phyloP scores from a whole-genome alignment of 2,113 vertebrate genomes.

The Microtus pennsylvanicus region DNA sequence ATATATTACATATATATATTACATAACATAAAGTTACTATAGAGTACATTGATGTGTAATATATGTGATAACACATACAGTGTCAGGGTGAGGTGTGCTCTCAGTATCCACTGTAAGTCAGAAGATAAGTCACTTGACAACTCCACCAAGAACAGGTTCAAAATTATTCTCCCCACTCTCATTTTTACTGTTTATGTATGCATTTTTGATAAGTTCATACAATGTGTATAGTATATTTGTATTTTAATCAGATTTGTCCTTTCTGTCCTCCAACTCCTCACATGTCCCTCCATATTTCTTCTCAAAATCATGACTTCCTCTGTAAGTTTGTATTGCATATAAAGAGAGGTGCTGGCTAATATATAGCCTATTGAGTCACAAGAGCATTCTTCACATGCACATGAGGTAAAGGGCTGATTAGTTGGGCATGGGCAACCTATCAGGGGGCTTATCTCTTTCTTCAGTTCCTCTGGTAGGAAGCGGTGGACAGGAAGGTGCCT shows the following conservation, averaged over 20 bases:
- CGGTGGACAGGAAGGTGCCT: too few species aligned
- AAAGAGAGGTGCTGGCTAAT: background rate
- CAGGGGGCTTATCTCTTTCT: too few species aligned
- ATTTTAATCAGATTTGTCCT: background rate
- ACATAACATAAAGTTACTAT: background rate
- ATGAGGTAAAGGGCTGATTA: too few species aligned
- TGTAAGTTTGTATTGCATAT: background rate
- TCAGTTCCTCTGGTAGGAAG: too few species aligned
- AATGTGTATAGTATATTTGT: background rate
- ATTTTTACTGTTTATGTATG: background rate
- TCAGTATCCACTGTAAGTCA: background rate
- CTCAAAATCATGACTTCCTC: background rate
- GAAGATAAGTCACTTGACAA: background rate
- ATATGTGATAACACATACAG: background rate
- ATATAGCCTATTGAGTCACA: background rate
- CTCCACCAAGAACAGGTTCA: background rate
- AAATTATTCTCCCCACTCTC: background rate
- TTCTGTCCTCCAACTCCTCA: too few species aligned
- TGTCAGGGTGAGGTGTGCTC: background rate
- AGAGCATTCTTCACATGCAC: background rate
- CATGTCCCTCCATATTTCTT: background rate
- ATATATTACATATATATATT: too few species aligned
- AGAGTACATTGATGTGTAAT: background rate
- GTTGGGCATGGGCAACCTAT: too few species aligned
- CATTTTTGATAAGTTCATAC: background rate